These are phyloP conservation scores for Torymus tubicola DNA, from an alignment of 2,888 invertebrate species.

Conservation along the genomic window DNA sequence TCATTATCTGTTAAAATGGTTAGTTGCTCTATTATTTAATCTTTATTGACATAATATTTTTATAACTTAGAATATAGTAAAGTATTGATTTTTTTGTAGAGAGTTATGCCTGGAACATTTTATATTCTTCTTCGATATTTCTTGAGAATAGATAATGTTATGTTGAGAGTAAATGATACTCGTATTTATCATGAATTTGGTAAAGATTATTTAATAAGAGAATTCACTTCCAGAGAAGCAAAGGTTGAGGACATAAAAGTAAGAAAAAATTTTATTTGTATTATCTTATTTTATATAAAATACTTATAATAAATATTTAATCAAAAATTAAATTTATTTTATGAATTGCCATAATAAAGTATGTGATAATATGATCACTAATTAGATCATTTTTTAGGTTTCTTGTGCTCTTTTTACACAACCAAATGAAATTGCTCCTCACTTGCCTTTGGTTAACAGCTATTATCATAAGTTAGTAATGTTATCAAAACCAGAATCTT, in stretches of 20 bases:
- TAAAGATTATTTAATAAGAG: conserved; percentile 87
- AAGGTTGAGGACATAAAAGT: conserved; percentile 84
- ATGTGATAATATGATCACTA: not conserved
- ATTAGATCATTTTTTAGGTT: conserved; percentile 73
- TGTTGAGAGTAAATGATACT: conserved; percentile 92
- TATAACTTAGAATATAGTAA: conserved; percentile 24
- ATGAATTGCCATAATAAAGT: too few species aligned
- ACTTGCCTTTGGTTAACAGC: conserved; percentile 80
- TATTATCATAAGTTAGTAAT: conserved; percentile 76
- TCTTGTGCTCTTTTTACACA: conserved; percentile 81
- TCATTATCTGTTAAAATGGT: conserved; percentile 95
- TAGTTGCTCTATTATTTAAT: conserved; percentile 72
- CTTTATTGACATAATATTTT: not conserved
- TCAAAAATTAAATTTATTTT: too few species aligned
- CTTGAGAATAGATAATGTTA: conserved; percentile 94
- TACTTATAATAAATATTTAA: too few species aligned
- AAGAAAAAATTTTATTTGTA: conserved; percentile 59
- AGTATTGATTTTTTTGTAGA: conserved; percentile 78
- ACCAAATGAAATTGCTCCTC: conserved; percentile 83
- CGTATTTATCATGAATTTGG: conserved; percentile 88
- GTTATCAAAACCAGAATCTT: conserved; percentile 9
- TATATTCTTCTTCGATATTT: conserved; percentile 94
- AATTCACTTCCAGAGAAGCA: conserved; percentile 89
- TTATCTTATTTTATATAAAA: too few species aligned
- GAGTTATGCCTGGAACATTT: conserved; percentile 97